Base-by-base conservation (phyloP, 53 echinoderm and acorn worm species). In the Apostichopus leukothele region DNA sequence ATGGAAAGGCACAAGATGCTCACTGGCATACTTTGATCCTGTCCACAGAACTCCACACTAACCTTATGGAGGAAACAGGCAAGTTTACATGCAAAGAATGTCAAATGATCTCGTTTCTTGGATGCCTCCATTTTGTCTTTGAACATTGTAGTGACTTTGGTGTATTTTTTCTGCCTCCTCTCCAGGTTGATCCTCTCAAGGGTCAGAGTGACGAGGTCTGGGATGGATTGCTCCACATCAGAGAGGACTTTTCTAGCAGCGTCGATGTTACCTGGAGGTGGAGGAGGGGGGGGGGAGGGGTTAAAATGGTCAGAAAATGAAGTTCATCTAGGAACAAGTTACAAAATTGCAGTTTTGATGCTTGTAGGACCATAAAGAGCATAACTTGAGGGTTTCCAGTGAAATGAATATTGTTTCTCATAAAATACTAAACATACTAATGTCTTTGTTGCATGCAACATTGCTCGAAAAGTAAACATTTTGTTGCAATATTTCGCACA, bases 131-230 rank as follows among this genome's bases (percentile, higher is more conserved):
- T 90, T 59, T 88, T 88, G 4, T 86, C 78, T 76, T 86, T 91
- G 11, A 91, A 90, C 75, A 96, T 90, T 18, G 50, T 59, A 10
- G 90, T 90, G 53, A 95, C 97, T 55, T 89, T 86, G 6, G 92
- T 90, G 50, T 88, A 63, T 71, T 94, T 91, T 75, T 90, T 88
- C 14, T 91, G 84, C 14, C 97, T 89, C 11, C 97, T 91, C 89
- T 97, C 97, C 81, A 97, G 92, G 81, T 93, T 95, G 84, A 97
- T 90, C 53, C 94, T 92, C 79, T 95, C 94, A 86, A 97, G 84
- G 54, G 91, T 92, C 27, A 97, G 86, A 90, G 91, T 92, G 55
- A 94, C 90, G 1, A 94, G 91, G 23, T 91, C 93, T 3, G 95
- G 94, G 16, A 92, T 73, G 22, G 88, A 91, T n/a, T 88, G 79